Base-by-base conservation (phyloP, 2,113 vertebrate species). In the Phycodurus eques region DNA sequence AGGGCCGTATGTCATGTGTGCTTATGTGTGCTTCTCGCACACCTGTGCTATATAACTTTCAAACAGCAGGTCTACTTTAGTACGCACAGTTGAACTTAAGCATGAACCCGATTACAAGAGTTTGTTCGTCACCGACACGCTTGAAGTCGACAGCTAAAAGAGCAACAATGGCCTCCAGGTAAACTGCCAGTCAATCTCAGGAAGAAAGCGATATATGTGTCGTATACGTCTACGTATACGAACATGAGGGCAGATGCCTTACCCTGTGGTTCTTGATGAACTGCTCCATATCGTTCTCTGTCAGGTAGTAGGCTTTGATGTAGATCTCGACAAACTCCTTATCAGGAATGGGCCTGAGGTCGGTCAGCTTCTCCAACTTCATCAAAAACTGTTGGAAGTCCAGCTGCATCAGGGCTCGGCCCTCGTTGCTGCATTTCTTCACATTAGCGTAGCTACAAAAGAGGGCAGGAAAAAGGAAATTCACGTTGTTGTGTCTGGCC, bases 211-310 rank as follows among this genome's bases (percentile, higher is more conserved):
- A 39, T 39, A 39, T 27, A 27, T 27, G 35, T 39, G 6, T 6
- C 35, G 35, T 6, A 1, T 39, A 39, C 6, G 35, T 6, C 35
- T 46, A 46, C 44, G 12, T 13, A 13, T 46, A 12, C 44, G 13
- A 14, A 11, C 4, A 57, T 9, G 14, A 62, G 8, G 8, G 1
- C 3, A 15, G 1, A 0, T 0, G 5, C 19, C 94, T 94, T 84
- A 99, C 97, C 93, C 97, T 92, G 79, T 99, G 98, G 67, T 97
- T 98, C 88, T 98, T 99, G 91, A 99, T 99, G 89, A 98, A 99
- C 86, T 93, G 89, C 81, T 99, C 98, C 98, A 99, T 99, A 85
- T 99, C 98, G 53, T 97, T 98, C 92, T 99, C 97, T 0, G 97
- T 98, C 67, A 99, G 89, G 85, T 99, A 99, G 74, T 99, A 99